These are phyloP conservation scores for Ichneumon xanthorius DNA, from an alignment of 2,888 invertebrate genomes.

Conservation along the genomic window DNA sequence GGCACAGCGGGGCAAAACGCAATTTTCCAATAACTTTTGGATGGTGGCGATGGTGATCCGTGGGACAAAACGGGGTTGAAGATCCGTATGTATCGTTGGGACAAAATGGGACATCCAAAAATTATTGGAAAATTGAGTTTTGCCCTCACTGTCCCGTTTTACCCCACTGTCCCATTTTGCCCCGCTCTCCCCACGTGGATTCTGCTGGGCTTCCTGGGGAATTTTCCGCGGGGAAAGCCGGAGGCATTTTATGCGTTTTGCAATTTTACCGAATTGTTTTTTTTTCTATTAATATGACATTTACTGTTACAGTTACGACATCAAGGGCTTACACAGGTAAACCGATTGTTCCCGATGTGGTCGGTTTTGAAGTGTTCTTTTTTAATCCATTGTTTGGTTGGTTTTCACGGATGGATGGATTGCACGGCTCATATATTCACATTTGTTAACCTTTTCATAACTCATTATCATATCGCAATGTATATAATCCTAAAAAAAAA, in stretches of 20 bases:
- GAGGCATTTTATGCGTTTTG: too few species aligned
- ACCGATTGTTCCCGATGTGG: neutral
- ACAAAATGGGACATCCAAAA: too few species aligned
- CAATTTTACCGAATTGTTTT: neutral
- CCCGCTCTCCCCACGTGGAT: neutral
- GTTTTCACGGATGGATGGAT: neutral
- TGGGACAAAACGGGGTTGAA: too few species aligned
- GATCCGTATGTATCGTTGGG: too few species aligned
- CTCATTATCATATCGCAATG: neutral
- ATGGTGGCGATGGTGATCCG: too few species aligned
- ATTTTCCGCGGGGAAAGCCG: too few species aligned
- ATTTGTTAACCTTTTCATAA: constrained; percentile 4
- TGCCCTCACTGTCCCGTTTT: too few species aligned
- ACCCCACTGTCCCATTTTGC: too few species aligned
- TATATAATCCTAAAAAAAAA: neutral
- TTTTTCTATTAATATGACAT: neutral
- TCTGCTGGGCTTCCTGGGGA: too few species aligned
- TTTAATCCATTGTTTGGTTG: neutral
- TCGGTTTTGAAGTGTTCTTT: neutral
- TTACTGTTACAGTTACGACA: neutral
- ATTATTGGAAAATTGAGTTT: too few species aligned
- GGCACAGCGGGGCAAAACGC: too few species aligned
- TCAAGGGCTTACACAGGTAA: neutral
- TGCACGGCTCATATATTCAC: neutral
- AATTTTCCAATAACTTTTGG: too few species aligned